phyloP scores from a whole-genome alignment of 2,797 vertebrate genomes.

The Phalloptychus januarius region DNA sequence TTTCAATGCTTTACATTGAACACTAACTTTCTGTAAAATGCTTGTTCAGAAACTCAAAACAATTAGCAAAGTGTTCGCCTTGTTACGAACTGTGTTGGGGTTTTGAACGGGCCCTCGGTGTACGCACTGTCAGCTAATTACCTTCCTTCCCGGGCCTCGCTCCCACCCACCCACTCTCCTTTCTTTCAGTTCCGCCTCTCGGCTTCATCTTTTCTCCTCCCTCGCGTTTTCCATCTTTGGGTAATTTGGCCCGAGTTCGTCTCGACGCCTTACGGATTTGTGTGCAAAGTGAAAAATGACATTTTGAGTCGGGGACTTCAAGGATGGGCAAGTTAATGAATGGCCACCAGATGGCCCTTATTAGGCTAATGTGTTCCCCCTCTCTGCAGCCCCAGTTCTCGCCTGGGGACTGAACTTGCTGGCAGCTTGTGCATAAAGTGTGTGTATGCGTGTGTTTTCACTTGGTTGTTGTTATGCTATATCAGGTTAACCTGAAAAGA shows the following conservation, averaged over 20 bases:
- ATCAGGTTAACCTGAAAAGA: conserved; percentile 69
- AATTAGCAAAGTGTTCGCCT: neutral
- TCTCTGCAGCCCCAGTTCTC: conserved; percentile 70
- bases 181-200: conserved; percentile 3
- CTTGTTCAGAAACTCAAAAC: neutral
- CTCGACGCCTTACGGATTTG: conserved; percentile 70
- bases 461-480: conserved; percentile 49
- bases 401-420: conserved; percentile 71
- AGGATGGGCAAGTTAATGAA: conserved; percentile 86
- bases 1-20: neutral
- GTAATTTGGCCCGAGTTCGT: conserved; percentile 73
- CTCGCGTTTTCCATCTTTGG: conserved; percentile 64
- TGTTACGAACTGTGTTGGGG: conserved; percentile 5
- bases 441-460: conserved; percentile 13
- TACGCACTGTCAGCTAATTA: conserved; percentile 61
- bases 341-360: conserved; percentile 86
- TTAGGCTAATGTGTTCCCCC: conserved; percentile 84
- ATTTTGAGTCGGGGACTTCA: conserved; percentile 81
- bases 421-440: conserved; percentile 48
- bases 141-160: conserved; percentile 26
- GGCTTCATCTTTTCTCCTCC: conserved; percentile 30
- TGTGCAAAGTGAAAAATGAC: conserved; percentile 82
- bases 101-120: conserved; percentile 35
- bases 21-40: neutral
- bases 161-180: conserved; percentile 6